These are phyloP conservation scores for Eumerus sabulonum DNA, from an alignment of 2,888 invertebrate genomes.

Conservation along the genomic window DNA sequence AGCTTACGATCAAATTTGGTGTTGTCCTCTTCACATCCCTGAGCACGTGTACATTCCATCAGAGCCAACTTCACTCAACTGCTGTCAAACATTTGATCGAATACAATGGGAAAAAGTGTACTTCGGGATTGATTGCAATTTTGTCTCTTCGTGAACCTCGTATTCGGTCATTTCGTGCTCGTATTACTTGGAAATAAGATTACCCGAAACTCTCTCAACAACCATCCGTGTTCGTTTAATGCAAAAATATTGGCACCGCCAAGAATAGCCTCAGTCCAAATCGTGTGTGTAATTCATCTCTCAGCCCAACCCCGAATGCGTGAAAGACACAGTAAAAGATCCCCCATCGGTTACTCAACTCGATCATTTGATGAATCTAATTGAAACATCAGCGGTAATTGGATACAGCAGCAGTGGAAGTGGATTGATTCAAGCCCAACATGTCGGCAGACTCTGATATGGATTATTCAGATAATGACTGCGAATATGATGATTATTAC, in stretches of 20 bases:
- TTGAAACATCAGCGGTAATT: conserved; percentile 17
- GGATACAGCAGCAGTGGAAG: conserved; percentile 10
- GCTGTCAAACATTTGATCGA: conserved; percentile 40
- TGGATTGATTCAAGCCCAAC: conserved; percentile 37
- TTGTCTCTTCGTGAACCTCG: conserved; percentile 24
- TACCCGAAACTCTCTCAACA: conserved; percentile 8
- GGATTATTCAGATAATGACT: conserved; percentile 93
- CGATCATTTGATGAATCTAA: conserved; percentile 43
- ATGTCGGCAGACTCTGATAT: conserved; percentile 88
- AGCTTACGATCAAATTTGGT: no score
- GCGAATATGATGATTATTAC: conserved; percentile 91
- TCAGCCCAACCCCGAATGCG: conserved; percentile 51
- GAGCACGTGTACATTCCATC: not conserved
- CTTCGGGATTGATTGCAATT: conserved; percentile 40
- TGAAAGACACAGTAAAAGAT: not conserved
- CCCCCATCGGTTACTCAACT: conserved; percentile 11
- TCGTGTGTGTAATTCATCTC: conserved; percentile 5
- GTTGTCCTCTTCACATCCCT: no score
- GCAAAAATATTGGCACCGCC: conserved; percentile 8
- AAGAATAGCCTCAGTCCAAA: not conserved
- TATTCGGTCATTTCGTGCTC: conserved; percentile 42
- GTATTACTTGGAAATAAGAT: not conserved
- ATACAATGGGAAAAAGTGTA: conserved; percentile 52
- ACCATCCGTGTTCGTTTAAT: conserved; percentile 5
- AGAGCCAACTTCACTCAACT: conserved; percentile 27